Evolutionary conservation across 2,888 invertebrate genomes (phyloP), one percentile per base, ranked within the genome.

Genomic region (Antheraea yamamai): DNA sequence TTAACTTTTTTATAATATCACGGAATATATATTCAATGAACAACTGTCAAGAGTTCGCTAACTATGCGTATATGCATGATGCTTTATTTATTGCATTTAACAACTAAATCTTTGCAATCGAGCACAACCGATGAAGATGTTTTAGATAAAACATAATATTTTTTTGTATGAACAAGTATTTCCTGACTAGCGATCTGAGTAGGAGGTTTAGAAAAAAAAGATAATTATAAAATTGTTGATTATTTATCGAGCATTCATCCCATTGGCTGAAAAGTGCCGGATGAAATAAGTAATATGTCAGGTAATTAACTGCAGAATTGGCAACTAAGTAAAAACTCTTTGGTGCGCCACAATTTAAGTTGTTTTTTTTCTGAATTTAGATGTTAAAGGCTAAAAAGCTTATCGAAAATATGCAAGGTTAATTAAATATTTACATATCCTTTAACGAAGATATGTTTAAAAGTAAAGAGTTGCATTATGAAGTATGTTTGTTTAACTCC

Each of bases 351-450:
- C 18, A 26, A 64, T 64, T 14, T 14, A 64, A 64, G 64, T 64
- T 10, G 2, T n/a, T n/a, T 58, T 55, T 55, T 58, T 58, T 58
- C n/a, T 58, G 8, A 58, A n/a, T n/a, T 47, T 47, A 23, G 18
- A 51, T 72, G 4, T 51, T n/a, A 72, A 23, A 47, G 52, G 14
- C 20, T n/a, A 16, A 51, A n/a, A 26, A 51, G 55, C 30, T 52
- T 51, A 72, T 55, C 47, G 16, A 23, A 30, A 26, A 55, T 55
- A 30, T 51, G 72, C 72, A 55, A 52, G 55, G 30, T 23, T 26
- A 52, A 55, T 72, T 72, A 72, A 72, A 72, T 26, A 55, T 72
- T 72, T 55, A 30, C n/a, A 55, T 52, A 30, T 12, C 20, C 30
- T 72, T 30, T 52, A 55, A 14, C 20, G 39, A n/a, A 47, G 39